Conservation (phyloP, 1,140 invertebrate species). For the Cecropterus lyciades region DNA sequence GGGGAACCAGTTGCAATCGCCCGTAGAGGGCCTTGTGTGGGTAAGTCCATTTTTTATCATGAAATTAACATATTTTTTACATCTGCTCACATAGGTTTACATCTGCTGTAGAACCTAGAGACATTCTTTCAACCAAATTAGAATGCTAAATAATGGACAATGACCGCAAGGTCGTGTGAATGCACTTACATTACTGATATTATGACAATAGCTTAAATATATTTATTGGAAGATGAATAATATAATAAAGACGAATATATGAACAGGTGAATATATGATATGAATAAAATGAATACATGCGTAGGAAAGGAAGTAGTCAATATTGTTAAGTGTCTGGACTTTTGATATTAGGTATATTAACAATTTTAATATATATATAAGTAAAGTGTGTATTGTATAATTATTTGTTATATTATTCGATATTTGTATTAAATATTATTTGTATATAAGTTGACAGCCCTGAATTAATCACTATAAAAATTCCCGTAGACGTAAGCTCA, state of each 20-base stretch:
- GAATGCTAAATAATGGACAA: conserved; percentile 8
- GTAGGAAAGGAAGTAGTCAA: too few species aligned
- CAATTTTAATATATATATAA: too few species aligned
- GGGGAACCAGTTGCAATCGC: conserved; percentile 88
- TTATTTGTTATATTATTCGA: too few species aligned
- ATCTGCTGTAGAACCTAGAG: conserved; percentile 8
- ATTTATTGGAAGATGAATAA: not conserved
- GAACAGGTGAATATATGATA: too few species aligned
- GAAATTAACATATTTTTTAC: conserved; percentile 8
- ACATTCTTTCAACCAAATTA: conserved; percentile 16
- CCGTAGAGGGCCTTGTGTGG: conserved; percentile 89
- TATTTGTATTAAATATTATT: too few species aligned
- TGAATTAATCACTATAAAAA: conserved; percentile 1
- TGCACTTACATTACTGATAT: not conserved
- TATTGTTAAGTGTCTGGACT: too few species aligned
- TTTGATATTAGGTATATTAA: too few species aligned
- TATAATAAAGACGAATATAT: too few species aligned
- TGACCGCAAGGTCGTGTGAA: conserved; percentile 1
- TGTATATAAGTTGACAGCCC: not conserved
- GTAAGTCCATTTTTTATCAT: conserved; percentile 73
- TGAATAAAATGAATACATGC: too few species aligned
- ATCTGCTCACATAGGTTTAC: too few species aligned
- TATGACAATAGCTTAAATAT: not conserved
- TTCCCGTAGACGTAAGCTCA: conserved; percentile 1
- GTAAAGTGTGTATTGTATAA: too few species aligned